These are phyloP conservation scores for Smutsia temminckii DNA, from an alignment of 2,797 vertebrate genomes.

Conservation along the genomic window DNA sequence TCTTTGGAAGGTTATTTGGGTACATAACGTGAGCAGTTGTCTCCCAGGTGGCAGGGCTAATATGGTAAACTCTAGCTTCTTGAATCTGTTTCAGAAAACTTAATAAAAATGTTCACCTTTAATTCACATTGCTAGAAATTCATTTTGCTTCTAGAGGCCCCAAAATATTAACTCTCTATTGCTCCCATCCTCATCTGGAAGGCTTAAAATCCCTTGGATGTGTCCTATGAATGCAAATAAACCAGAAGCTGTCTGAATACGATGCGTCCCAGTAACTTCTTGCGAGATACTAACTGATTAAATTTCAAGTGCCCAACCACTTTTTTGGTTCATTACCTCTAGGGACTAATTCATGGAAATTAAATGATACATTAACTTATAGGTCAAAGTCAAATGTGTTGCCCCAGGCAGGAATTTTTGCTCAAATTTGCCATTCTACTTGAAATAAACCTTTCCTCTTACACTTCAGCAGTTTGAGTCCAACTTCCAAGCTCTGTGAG, in stretches of 20 bases:
- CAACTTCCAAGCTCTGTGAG: background rate
- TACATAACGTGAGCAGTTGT: background rate
- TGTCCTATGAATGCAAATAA: background rate
- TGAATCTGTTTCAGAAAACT: background rate
- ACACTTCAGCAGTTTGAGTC: background rate
- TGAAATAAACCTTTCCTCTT: background rate
- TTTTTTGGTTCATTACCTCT: conserved; percentile 28
- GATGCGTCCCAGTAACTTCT: background rate
- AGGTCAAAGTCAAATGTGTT: conserved; percentile 29
- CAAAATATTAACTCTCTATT: background rate
- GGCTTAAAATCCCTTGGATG: background rate
- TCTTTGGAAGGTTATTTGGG: background rate
- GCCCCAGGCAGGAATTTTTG: background rate
- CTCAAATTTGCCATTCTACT: background rate
- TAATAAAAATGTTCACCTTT: background rate
- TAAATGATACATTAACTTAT: conserved; percentile 55
- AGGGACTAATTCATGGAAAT: conserved; percentile 50
- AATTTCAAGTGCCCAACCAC: conserved; percentile 4
- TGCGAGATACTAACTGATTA: background rate
- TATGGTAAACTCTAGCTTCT: background rate
- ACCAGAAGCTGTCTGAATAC: background rate
- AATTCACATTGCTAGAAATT: background rate
- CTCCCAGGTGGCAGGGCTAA: background rate
- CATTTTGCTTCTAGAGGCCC: background rate
- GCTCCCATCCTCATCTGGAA: background rate